Conservation (phyloP, 1,140 invertebrate species). For the Manduca sexta region DNA sequence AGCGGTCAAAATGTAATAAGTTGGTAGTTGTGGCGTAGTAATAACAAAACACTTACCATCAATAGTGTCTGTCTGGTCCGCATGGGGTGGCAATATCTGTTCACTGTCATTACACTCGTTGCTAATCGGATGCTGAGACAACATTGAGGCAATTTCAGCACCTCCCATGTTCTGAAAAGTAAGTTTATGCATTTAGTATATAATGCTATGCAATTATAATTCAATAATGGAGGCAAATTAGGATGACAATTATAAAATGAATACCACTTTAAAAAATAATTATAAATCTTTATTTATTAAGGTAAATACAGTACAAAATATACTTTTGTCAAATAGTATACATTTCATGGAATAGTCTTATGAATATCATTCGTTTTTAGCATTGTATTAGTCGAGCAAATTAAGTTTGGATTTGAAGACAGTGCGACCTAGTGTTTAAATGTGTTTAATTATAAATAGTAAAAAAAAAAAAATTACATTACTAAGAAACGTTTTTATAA, state of each 20-base stretch:
- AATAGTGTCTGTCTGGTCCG: constrained; percentile 75
- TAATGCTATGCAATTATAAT: not conserved
- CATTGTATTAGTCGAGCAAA: too few species aligned
- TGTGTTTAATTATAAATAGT: too few species aligned
- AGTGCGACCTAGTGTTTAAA: too few species aligned
- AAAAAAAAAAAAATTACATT: too few species aligned
- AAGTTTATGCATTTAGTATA: not conserved
- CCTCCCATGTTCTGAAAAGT: constrained; percentile 58
- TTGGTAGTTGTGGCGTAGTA: constrained; percentile 4
- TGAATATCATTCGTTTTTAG: too few species aligned
- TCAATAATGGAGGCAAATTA: not conserved
- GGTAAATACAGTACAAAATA: too few species aligned
- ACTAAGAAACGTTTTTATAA: too few species aligned
- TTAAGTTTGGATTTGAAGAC: too few species aligned
- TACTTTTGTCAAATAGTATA: too few species aligned
- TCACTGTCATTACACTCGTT: constrained; percentile 71
- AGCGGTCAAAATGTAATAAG: constrained; percentile 1
- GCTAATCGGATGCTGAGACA: constrained; percentile 63
- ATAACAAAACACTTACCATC: constrained; percentile 70
- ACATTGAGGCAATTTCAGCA: constrained; percentile 64
- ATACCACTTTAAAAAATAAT: too few species aligned
- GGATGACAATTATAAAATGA: not conserved
- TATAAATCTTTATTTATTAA: too few species aligned
- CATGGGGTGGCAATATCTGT: constrained; percentile 70
- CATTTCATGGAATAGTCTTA: too few species aligned